Evolutionary conservation across 2,888 invertebrate species (phyloP).

Genomic region (Labia minor): DNA sequence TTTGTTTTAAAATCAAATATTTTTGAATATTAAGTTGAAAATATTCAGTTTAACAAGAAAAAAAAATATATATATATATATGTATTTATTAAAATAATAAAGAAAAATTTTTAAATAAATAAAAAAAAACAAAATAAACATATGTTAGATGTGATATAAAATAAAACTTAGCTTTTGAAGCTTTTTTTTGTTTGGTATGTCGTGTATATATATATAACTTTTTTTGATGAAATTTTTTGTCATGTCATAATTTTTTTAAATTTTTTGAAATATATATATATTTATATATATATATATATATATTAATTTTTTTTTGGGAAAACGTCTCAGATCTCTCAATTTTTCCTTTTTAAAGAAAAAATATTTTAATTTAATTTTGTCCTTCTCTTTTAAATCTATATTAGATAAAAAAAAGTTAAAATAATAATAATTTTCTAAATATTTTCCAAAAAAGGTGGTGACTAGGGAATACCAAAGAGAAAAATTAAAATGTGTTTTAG

Average conservation of each 20-base stretch:
- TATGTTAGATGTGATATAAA: no score
- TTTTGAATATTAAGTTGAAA: no score
- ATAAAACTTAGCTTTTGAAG: no score
- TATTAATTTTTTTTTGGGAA: no score
- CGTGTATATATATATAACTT: neutral
- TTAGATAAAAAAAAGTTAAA: neutral
- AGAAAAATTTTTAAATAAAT: no score
- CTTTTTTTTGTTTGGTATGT: no score
- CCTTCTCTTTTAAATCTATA: neutral
- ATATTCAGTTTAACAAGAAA: no score
- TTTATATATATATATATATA: no score
- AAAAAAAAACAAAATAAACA: no score
- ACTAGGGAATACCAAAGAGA: neutral
- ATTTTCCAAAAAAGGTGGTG: neutral
- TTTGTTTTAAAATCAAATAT: no score
- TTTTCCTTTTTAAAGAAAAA: neutral
- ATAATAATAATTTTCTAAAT: neutral
- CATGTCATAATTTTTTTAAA: neutral
- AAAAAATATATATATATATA: no score
- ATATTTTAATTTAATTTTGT: neutral
- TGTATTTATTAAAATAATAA: no score
- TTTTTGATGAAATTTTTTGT: neutral
- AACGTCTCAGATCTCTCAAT: neutral
- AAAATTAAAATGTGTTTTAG: neutral
- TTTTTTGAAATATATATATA: neutral